Evolutionary conservation across 2,113 vertebrate species (phyloP), one percentile per base, ranked within the genome.

Genomic region (Callithrix jacchus): DNA sequence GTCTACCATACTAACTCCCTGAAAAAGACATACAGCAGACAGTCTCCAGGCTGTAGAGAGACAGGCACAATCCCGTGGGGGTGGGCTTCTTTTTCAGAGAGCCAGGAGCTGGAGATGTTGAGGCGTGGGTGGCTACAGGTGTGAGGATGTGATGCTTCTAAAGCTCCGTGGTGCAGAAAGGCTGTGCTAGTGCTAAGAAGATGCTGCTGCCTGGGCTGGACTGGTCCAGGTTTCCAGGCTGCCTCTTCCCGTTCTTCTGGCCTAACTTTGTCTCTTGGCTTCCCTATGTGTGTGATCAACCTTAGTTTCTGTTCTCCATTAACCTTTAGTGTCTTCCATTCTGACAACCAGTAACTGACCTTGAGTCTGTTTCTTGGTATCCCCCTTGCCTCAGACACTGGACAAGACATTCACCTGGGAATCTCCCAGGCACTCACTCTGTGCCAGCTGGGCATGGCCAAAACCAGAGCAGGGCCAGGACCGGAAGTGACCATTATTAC

Each of bases 41-140:
- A 30, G 9, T 42, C 32, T 83, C 35, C 45, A 82, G 42, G 37
- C 77, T 52, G 20, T 80, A n/a, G 77, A 71, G 73, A 71, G 37
- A 86, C 30, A 37, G 4, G 10, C 4, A 5, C 14, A 45, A 1
- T 25, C 12, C 0, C 0, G 42, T 70, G 49, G 4, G 12, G 0
- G 5, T 3, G 17, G 66, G 76, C 76, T 61, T 52, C 52, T 37
- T 3, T 64, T 45, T 37, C 32, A 20, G 18, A 91, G 58, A 88
- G 49, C n/a, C 8, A 8, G 83, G 66, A 35, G 21, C 1, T 37
- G 37, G 61, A 35, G 12, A 35, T 4, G 3, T 20, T 25, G 3
- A 64, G n/a, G 21, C 3, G 0, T 2, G 54, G 16, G 70, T 20
- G 3, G 11, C 79, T 13, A 2, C 68, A 58, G 10, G 37, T 61